These are phyloP conservation scores for Nesidiocoris tenuis DNA, from an alignment of 2,888 invertebrate species.

Conservation along the genomic window DNA sequence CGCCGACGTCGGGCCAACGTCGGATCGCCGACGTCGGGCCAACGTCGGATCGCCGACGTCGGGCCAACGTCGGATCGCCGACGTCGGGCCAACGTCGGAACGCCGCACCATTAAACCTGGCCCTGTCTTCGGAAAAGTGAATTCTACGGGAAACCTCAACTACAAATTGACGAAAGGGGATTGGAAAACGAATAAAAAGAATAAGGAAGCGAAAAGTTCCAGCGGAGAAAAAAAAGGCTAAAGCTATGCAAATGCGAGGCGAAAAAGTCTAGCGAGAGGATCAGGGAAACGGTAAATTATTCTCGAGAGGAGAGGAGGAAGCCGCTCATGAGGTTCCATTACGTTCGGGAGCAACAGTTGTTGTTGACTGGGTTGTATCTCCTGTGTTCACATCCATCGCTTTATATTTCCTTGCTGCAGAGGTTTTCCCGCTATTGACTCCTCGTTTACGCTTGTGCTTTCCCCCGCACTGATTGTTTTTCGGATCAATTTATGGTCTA, in stretches of 20 bases:
- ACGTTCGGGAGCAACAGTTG: constrained; percentile 28
- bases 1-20: no score
- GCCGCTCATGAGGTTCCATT: constrained; percentile 46
- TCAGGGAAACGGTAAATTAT: constrained; percentile 47
- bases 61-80: no score
- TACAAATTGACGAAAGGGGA: no score
- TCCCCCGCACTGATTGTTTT: no score
- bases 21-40: no score
- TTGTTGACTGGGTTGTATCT: constrained; percentile 17
- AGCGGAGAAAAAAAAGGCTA: constrained; percentile 25
- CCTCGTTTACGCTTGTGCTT: not conserved
- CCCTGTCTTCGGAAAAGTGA: no score
- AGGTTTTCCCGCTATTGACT: not conserved
- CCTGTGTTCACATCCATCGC: not conserved
- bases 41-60: no score
- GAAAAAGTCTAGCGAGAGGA: constrained; percentile 7
- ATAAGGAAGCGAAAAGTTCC: not conserved
- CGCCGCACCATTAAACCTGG: no score
- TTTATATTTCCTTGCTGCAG: not conserved
- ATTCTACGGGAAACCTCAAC: no score
- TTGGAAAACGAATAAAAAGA: no score
- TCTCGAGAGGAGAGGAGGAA: constrained; percentile 43
- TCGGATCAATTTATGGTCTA: no score
- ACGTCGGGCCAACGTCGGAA: no score
- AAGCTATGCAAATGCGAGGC: constrained; percentile 27